Evolutionary conservation across 2,888 invertebrate species (phyloP).

Genomic region (Meteorus colon): DNA sequence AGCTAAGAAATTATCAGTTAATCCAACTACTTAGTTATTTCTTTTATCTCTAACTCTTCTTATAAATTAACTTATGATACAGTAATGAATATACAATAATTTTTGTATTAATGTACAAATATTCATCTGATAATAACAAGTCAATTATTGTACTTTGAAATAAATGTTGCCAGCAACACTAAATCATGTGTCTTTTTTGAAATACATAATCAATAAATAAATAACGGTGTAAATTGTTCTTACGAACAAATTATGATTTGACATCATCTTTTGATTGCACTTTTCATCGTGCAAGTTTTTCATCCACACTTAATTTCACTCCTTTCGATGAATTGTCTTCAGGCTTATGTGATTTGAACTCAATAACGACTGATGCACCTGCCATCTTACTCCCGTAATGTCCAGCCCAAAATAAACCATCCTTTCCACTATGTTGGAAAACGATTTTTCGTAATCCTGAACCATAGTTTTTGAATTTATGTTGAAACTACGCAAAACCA

Average conservation of each 20-base stretch:
- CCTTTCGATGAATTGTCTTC: slow-evolving; percentile 9
- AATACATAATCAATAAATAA: neutral
- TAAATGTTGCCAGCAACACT: slow-evolving; percentile 23
- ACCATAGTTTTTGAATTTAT: slow-evolving; percentile 75
- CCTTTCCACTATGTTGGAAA: slow-evolving; percentile 77
- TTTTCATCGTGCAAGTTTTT: neutral
- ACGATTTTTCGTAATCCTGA: slow-evolving; percentile 73
- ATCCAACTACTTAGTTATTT: no score
- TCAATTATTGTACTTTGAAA: neutral
- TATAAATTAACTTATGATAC: no score
- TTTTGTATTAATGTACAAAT: slow-evolving; percentile 27
- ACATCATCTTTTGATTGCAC: no score
- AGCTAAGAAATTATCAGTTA: no score
- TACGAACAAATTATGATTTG: neutral
- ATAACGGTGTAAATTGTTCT: neutral
- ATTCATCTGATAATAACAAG: neutral
- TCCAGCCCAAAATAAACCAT: slow-evolving; percentile 79
- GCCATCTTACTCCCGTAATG: slow-evolving; percentile 82
- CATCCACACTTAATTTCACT: neutral
- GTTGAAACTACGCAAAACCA: slow-evolving; percentile 69
- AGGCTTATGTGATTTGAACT: slow-evolving; percentile 36
- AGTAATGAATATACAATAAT: neutral
- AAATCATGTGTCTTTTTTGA: neutral
- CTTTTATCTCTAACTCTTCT: no score
- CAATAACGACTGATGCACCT: slow-evolving; percentile 73